A percentile compares a stretch with the other conserved stretches of the same genome.
phyloP scores from a whole-genome alignment of 2,888 invertebrate species.

The Zhengitettix transpicula region DNA sequence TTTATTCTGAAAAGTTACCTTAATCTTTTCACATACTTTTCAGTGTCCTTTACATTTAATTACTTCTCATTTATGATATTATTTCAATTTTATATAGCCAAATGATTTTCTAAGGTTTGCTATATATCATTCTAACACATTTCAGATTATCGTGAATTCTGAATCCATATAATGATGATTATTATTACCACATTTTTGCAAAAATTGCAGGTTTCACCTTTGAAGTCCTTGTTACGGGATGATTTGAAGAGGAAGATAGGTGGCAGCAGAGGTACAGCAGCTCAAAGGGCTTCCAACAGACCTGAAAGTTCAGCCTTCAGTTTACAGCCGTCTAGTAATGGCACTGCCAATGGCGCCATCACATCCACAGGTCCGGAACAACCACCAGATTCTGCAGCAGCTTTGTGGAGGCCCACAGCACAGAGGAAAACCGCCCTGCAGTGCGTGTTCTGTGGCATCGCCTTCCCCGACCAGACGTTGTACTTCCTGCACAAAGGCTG shows the following conservation, averaged over 20 bases:
- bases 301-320: slow-evolving; percentile 11
- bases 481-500: slow-evolving; percentile 96
- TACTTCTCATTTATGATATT: too few relatives aligned
- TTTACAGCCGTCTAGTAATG: slow-evolving; percentile 23
- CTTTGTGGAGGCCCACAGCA: slow-evolving; percentile 30
- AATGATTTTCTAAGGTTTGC: too few relatives aligned
- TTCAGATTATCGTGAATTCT: too few relatives aligned
- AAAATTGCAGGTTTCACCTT: slow-evolving; percentile 43
- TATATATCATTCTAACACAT: too few relatives aligned
- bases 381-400: slow-evolving; percentile 9
- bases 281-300: slow-evolving; percentile 17
- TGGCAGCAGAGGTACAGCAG: slow-evolving; percentile 44
- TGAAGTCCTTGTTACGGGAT: slow-evolving; percentile 69
- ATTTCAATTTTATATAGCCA: too few relatives aligned
- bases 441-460: slow-evolving; percentile 84
- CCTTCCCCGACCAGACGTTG: slow-evolving; percentile 88
- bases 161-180: not conserved
- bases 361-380: slow-evolving; percentile 50
- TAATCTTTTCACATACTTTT: too few relatives aligned
- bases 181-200: not conserved
- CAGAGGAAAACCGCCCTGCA: slow-evolving; percentile 34
- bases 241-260: slow-evolving; percentile 68
- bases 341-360: slow-evolving; percentile 41
- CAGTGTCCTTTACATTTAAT: too few relatives aligned
- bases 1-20: too few relatives aligned